These are phyloP conservation scores for Gnatocerus cornutus DNA, from an alignment of 2,888 invertebrate species.

Conservation along the genomic window DNA sequence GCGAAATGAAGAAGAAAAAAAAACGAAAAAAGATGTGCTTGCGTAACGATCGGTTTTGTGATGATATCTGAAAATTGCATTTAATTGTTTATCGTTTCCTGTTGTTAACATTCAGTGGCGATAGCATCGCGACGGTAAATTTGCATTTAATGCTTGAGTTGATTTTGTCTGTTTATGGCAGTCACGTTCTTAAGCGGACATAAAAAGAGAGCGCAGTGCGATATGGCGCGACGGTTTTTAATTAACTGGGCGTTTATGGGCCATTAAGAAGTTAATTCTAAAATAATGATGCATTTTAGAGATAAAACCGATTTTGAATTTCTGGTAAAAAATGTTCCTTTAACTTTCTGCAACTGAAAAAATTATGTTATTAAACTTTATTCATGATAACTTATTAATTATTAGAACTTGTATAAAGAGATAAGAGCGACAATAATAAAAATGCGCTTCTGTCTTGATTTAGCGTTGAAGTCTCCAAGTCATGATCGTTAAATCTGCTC, in stretches of 20 bases:
- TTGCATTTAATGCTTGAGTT: conserved; percentile 24
- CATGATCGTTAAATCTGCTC: too few species aligned
- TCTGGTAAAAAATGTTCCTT: too few species aligned
- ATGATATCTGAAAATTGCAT: not conserved
- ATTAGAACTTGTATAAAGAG: too few species aligned
- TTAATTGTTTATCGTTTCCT: conserved; percentile 9
- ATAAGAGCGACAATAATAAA: too few species aligned
- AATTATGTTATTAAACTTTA: too few species aligned
- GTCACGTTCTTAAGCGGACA: conserved; percentile 9
- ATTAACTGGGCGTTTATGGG: not conserved
- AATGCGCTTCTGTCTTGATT: too few species aligned
- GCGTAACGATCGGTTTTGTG: not conserved
- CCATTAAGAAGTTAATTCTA: not conserved
- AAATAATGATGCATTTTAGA: too few species aligned
- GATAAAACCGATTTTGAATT: too few species aligned
- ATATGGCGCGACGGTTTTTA: not conserved
- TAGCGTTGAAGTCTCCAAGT: too few species aligned
- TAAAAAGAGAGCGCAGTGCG: conserved; percentile 24
- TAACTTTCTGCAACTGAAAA: too few species aligned
- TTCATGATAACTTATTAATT: too few species aligned
- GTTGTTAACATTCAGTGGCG: conserved; percentile 13
- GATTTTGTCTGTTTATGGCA: conserved; percentile 18
- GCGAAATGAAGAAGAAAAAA: conserved; percentile 7
- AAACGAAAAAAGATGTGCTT: not conserved
- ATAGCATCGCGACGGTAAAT: conserved; percentile 17